Conservation (phyloP, 2,113 vertebrate species). For the Rhagologus leucostigma region DNA sequence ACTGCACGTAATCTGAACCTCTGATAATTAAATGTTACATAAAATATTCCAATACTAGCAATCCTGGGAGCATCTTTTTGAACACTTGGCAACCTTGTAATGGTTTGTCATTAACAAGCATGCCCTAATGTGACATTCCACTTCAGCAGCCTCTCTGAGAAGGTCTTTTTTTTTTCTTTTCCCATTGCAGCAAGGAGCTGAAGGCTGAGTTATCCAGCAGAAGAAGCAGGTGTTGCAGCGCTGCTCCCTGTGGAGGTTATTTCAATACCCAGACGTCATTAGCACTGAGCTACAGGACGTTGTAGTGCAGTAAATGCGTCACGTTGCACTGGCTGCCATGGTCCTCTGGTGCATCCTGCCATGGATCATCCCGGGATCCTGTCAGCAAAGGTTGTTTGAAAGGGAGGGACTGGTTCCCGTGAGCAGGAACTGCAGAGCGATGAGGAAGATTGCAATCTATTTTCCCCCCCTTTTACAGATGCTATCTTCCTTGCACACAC, state of each 20-base stretch:
- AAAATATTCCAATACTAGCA: neutral
- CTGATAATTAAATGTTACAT: constrained; percentile 3
- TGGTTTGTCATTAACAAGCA: constrained; percentile 35
- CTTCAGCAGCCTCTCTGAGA: constrained; percentile 9
- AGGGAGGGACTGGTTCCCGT: constrained; percentile 6
- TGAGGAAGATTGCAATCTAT: neutral
- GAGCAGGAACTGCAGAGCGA: neutral
- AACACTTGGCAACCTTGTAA: constrained; percentile 37
- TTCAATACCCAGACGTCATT: constrained; percentile 68
- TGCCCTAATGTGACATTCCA: constrained; percentile 35
- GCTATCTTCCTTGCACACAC: accelerated
- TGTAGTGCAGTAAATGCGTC: constrained; percentile 63
- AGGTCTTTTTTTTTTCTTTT: neutral
- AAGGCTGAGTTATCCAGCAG: constrained; percentile 26
- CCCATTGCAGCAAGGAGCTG: constrained; percentile 1
- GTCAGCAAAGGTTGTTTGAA: constrained; percentile 72
- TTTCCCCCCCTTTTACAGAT: accelerated
- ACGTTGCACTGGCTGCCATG: constrained; percentile 22
- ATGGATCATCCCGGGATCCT: constrained; percentile 44
- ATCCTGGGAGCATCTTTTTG: neutral
- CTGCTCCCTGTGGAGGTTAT: constrained; percentile 59
- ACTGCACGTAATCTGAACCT: neutral
- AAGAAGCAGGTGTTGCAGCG: constrained; percentile 63
- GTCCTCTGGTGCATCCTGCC: constrained; percentile 46
- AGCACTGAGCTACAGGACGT: constrained; percentile 59